These are phyloP conservation scores for Streptopelia turtur DNA, from an alignment of 2,797 vertebrate genomes.

Conservation along the genomic window DNA sequence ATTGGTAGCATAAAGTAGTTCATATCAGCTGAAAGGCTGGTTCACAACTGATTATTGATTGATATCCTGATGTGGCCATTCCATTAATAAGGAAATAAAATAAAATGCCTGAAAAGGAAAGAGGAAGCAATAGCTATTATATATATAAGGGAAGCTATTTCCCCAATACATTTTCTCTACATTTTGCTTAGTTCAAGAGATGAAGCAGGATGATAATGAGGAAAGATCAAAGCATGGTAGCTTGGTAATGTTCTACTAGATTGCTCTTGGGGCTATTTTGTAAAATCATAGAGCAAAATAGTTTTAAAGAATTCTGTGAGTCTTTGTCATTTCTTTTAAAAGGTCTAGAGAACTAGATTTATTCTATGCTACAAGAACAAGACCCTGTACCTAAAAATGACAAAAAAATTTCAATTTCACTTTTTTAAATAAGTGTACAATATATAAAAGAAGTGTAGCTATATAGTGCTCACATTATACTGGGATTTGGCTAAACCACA, in stretches of 20 bases:
- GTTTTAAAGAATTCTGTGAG: background rate
- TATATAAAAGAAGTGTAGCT: background rate
- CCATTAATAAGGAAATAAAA: background rate
- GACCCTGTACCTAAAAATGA: background rate
- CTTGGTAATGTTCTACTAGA: background rate
- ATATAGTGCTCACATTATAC: background rate
- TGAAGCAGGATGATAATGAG: background rate
- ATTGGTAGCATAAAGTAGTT: background rate
- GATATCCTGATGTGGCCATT: background rate
- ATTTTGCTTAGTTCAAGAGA: background rate
- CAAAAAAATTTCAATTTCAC: background rate
- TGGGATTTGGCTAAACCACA: background rate
- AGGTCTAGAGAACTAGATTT: background rate
- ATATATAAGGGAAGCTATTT: background rate
- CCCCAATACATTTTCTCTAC: background rate
- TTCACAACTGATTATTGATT: background rate
- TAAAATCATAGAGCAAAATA: background rate
- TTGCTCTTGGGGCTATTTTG: background rate
- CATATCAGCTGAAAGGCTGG: background rate
- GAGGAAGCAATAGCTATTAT: background rate
- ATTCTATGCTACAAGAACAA: background rate
- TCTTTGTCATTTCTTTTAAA: background rate
- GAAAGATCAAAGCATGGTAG: background rate
- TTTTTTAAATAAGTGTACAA: background rate
- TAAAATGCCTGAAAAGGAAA: background rate